phyloP scores from a whole-genome alignment of 2,113 vertebrate genomes.

The Hipposideros armiger region DNA sequence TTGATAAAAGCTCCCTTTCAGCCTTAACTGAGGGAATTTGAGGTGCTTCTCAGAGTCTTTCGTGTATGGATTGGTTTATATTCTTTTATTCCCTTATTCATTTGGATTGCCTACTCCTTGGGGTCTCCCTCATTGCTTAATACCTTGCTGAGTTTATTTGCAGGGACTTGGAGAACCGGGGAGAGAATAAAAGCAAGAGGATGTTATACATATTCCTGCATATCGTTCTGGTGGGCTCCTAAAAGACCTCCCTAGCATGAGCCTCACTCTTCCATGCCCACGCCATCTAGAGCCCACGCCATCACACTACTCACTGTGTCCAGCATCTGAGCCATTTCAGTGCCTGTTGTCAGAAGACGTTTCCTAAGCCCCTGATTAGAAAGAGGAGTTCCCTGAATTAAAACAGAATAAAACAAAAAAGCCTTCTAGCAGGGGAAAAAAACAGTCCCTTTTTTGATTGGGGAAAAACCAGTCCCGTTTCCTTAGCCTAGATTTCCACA shows the following conservation, averaged over 20 bases:
- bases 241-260: not conserved
- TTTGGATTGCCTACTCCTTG: not conserved
- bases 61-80: not conserved
- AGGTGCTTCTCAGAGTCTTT: not conserved
- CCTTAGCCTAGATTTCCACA: not conserved
- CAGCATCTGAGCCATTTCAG: not conserved
- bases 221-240: not conserved
- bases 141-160: not conserved
- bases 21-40: not conserved
- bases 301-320: not conserved
- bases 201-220: not conserved
- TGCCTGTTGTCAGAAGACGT: not conserved
- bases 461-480: not conserved
- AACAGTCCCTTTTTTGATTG: not conserved
- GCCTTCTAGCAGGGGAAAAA: not conserved
- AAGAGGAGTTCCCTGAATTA: constrained; percentile 8
- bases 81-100: not conserved
- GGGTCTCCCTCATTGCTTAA: not conserved
- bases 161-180: not conserved
- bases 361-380: not conserved
- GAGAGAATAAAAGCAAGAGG: not conserved
- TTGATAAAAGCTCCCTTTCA: not conserved
- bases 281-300: fast-evolving
- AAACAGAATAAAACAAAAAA: not conserved
- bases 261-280: fast-evolving